These are phyloP conservation scores for Clarias pachynema DNA, from an alignment of 2,797 vertebrate genomes.

Conservation along the genomic window DNA sequence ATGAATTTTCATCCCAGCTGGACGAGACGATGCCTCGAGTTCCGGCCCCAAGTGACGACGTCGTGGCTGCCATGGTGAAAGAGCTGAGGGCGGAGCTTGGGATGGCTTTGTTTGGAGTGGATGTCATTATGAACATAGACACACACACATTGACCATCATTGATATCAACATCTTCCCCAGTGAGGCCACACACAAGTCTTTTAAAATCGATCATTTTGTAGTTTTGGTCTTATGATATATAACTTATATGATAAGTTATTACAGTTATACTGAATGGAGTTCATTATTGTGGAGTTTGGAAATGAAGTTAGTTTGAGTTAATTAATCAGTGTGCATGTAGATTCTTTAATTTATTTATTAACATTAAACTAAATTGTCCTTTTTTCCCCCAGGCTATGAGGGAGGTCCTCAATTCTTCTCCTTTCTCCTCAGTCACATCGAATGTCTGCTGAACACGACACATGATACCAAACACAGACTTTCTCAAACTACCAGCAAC, in stretches of 20 bases:
- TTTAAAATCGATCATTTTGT: not conserved
- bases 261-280: too few species aligned
- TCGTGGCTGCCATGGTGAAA: constrained; percentile 66
- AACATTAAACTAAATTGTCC: not conserved
- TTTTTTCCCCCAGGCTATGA: constrained; percentile 70
- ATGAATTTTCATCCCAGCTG: constrained; percentile 57
- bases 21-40: constrained; percentile 65
- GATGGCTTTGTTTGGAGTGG: constrained; percentile 78
- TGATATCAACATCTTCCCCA: constrained; percentile 80
- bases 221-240: not conserved
- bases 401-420: constrained; percentile 78
- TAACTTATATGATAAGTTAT: too few species aligned
- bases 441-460: constrained; percentile 66
- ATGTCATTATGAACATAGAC: constrained; percentile 73
- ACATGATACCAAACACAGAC: not conserved
- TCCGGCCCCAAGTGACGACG: constrained; percentile 67
- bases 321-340: not conserved
- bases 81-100: constrained; percentile 69
- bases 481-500: not conserved
- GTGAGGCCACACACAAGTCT: constrained; percentile 51
- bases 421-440: constrained; percentile 73
- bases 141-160: constrained; percentile 74
- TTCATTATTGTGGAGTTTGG: not conserved
- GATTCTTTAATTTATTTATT: not conserved
- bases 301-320: not conserved